These are phyloP conservation scores for Anorthoa munda DNA, from an alignment of 2,888 invertebrate species.

Conservation along the genomic window DNA sequence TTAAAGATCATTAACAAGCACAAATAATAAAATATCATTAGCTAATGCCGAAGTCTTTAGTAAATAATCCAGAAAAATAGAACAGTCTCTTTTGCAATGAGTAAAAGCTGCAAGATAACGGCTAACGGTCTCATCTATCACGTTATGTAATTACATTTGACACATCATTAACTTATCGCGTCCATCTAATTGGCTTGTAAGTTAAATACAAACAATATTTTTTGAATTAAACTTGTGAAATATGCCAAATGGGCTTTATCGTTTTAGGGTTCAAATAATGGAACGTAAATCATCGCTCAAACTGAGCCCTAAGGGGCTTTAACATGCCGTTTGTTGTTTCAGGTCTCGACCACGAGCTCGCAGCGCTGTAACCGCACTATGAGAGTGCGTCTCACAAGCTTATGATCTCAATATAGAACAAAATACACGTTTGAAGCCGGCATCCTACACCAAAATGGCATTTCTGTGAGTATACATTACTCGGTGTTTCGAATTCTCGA, in stretches of 20 bases:
- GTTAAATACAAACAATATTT: conserved; percentile 3
- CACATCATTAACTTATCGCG: conserved; percentile 32
- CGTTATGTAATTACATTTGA: conserved; percentile 39
- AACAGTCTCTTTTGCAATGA: conserved; percentile 7
- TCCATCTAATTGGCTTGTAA: conserved; percentile 35
- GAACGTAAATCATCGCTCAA: conserved; percentile 43
- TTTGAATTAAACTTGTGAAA: conserved; percentile 24
- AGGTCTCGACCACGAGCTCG: conserved; percentile 81
- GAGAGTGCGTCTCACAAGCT: conserved; percentile 85
- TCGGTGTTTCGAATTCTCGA: conserved; percentile 82
- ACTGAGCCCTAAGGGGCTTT: conserved; percentile 57
- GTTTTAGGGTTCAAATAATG: conserved; percentile 45
- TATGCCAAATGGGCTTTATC: conserved; percentile 11
- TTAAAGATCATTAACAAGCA: background rate
- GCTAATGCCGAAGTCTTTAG: conserved; percentile 7
- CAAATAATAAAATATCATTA: conserved; percentile 10
- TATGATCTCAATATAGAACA: conserved; percentile 84
- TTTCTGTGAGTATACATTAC: conserved; percentile 85
- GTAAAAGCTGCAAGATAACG: conserved; percentile 24
- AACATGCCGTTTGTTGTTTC: conserved; percentile 83
- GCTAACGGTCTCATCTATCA: conserved; percentile 26
- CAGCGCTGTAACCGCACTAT: conserved; percentile 84
- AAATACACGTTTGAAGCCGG: conserved; percentile 78
- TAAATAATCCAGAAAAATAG: conserved; percentile 14
- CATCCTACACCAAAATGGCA: conserved; percentile 81